These are phyloP conservation scores for Stenotaenia linearis DNA, from an alignment of 2,888 invertebrate species.

Conservation along the genomic window DNA sequence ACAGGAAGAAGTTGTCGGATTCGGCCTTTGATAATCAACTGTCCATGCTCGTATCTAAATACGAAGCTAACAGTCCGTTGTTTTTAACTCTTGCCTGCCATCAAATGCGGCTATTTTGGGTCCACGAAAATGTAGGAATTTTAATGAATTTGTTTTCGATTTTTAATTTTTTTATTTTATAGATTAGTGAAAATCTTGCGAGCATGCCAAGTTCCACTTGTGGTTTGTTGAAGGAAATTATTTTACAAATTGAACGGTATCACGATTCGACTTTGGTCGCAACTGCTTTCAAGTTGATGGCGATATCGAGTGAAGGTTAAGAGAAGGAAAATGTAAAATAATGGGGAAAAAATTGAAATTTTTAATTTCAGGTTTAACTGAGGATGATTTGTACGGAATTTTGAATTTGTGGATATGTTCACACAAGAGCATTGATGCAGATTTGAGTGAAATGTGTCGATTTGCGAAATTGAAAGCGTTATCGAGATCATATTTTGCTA, in stretches of 20 bases:
- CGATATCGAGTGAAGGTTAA: slow-evolving; percentile 28
- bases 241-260: slow-evolving; percentile 37
- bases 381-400: slow-evolving; percentile 30
- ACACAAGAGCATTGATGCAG: neutral
- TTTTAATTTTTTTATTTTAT: slow-evolving; percentile 2
- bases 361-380: neutral
- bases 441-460: neutral
- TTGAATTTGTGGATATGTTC: neutral
- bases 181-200: slow-evolving; percentile 37
- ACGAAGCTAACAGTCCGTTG: slow-evolving; percentile 47
- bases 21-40: slow-evolving; percentile 49
- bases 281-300: slow-evolving; percentile 32
- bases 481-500: neutral
- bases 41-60: slow-evolving; percentile 47
- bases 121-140: slow-evolving; percentile 37
- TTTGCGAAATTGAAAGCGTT: neutral
- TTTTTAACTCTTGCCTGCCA: slow-evolving; percentile 49
- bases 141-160: neutral
- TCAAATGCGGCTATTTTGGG: slow-evolving; percentile 43
- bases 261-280: slow-evolving; percentile 34
- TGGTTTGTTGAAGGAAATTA: slow-evolving; percentile 36
- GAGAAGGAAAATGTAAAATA: too few relatives aligned
- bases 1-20: slow-evolving; percentile 48
- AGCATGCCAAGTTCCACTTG: slow-evolving; percentile 34
- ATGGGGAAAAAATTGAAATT: too few relatives aligned